These are phyloP conservation scores for Coremacera marginata DNA, from an alignment of 2,888 invertebrate species.

Conservation along the genomic window DNA sequence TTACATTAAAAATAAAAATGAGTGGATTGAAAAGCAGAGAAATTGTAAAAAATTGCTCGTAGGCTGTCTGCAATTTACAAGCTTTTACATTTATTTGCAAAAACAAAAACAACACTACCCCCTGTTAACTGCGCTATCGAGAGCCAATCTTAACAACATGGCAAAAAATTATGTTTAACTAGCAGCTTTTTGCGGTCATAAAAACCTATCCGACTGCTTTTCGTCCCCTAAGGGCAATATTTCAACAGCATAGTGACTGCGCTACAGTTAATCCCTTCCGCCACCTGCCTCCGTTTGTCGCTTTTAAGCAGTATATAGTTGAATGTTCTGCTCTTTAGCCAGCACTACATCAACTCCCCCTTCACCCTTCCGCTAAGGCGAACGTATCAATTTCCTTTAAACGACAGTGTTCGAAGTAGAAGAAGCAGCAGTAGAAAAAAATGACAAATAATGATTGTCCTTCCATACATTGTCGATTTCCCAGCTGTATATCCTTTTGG, in stretches of 20 bases:
- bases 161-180: neutral
- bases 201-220: slow-evolving; percentile 13
- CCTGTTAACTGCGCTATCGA: neutral
- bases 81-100: neutral
- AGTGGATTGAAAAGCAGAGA: too few species aligned
- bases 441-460: slow-evolving; percentile 27
- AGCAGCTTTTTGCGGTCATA: slow-evolving; percentile 24
- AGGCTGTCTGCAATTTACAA: too few species aligned
- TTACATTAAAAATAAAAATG: too few species aligned
- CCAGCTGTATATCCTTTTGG: neutral
- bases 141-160: neutral
- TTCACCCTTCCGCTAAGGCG: too few species aligned
- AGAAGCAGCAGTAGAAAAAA: neutral
- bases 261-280: neutral
- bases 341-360: too few species aligned
- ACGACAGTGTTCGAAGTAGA: neutral
- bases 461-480: slow-evolving; percentile 22
- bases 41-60: too few species aligned
- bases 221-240: slow-evolving; percentile 11
- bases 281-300: neutral
- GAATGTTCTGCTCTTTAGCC: too few species aligned
- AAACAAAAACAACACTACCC: neutral
- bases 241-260: neutral
- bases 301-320: too few species aligned
- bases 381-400: slow-evolving; percentile 3